Evolutionary conservation across 64 coral and sea anemone species (phyloP).

Genomic region (Acropora tenuis): DNA sequence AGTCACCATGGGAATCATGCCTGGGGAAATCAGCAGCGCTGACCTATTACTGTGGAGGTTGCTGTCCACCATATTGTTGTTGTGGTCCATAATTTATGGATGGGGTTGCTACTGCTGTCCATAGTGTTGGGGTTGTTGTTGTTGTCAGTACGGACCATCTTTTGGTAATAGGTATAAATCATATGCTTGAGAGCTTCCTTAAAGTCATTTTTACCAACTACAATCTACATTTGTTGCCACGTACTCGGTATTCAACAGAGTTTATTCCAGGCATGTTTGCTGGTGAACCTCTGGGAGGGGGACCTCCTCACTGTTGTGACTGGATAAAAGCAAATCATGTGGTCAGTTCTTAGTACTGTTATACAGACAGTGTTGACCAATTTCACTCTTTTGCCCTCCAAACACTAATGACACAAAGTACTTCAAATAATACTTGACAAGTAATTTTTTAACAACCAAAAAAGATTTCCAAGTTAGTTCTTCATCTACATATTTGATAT

Average conservation of each 20-base stretch:
- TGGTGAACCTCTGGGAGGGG: conserved; percentile 84
- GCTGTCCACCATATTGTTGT: conserved; percentile 43
- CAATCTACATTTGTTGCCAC: conserved; percentile 94
- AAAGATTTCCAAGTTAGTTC: too few relatives aligned
- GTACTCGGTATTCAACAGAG: conserved; percentile 80
- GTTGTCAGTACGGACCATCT: conserved; percentile 73
- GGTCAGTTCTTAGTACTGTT: too few relatives aligned
- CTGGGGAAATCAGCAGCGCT: not conserved
- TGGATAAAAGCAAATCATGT: too few relatives aligned
- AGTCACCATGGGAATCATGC: too few relatives aligned
- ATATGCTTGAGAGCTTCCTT: not conserved
- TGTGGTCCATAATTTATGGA: conserved; percentile 68
- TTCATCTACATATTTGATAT: too few relatives aligned
- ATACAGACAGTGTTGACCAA: too few relatives aligned
- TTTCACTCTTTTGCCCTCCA: too few relatives aligned
- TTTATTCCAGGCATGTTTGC: conserved; percentile 90
- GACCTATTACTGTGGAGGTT: conserved; percentile 21
- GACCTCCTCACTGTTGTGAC: conserved; percentile 16
- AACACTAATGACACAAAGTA: too few relatives aligned
- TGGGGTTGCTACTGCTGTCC: conserved; percentile 68
- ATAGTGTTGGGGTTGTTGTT: conserved; percentile 33
- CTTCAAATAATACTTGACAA: too few relatives aligned
- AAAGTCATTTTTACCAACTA: conserved; percentile 57
- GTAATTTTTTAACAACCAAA: too few relatives aligned
- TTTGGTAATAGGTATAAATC: too few relatives aligned